Evolutionary conservation across 1,140 invertebrate genomes (phyloP).

Genomic region (Aphelenchoides fujianensis): DNA sequence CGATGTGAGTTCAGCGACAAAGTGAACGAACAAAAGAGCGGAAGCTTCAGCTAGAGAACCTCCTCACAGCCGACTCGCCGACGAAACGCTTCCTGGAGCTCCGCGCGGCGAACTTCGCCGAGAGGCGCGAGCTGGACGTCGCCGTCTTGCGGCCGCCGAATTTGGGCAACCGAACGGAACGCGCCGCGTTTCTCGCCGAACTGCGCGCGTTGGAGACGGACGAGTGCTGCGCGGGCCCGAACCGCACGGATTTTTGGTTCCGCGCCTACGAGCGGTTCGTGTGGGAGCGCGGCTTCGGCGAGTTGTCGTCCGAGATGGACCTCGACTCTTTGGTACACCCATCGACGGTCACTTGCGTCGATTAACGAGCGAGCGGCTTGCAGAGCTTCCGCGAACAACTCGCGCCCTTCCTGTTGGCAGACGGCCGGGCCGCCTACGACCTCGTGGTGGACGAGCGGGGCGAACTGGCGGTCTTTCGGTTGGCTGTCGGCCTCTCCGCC

Average conservation of each 20-base stretch:
- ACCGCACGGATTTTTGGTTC: conserved; percentile 54
- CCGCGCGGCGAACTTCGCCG: no score
- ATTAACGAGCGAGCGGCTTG: no score
- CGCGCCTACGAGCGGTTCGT: conserved; percentile 49
- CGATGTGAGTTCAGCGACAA: no score
- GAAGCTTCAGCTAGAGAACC: no score
- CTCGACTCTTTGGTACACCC: conserved; percentile 39
- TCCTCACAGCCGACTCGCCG: no score
- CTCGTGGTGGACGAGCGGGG: conserved; percentile 32
- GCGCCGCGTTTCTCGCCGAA: conserved; percentile 35
- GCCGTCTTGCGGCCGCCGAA: conserved; percentile 51
- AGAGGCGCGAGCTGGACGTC: conserved; percentile 46
- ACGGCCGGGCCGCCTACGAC: conserved; percentile 49
- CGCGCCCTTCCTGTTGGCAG: conserved; percentile 41
- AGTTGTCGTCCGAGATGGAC: conserved; percentile 21
- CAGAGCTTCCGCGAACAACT: conserved; percentile 37
- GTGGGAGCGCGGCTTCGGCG: conserved; percentile 44
- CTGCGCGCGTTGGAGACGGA: conserved; percentile 44
- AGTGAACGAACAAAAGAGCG: no score
- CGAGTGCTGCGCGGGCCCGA: conserved; percentile 40
- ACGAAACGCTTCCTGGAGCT: no score
- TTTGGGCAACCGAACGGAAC: conserved; percentile 33
- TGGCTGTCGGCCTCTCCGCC: conserved; percentile 36
- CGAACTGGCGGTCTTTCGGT: conserved; percentile 37
- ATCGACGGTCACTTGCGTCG: no score